Conservation (phyloP, 2,797 vertebrate genomes). For the Danio tinwini region DNA sequence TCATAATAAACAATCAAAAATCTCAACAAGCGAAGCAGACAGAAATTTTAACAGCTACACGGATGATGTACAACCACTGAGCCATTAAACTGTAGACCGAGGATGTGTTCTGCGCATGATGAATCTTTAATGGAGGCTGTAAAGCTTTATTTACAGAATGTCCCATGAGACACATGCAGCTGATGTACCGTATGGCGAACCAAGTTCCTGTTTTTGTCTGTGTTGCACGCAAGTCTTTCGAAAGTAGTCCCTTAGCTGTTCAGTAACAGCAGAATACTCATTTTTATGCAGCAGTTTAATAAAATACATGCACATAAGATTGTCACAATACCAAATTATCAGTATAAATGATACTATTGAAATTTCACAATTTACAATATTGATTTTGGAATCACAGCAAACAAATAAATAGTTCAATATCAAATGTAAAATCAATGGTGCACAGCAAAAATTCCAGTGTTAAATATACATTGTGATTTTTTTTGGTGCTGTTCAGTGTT, state of each 20-base stretch:
- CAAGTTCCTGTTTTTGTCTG: background rate
- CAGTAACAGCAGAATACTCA: background rate
- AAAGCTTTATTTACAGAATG: constrained; percentile 45
- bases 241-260: background rate
- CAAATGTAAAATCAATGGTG: too few relatives aligned
- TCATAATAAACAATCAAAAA: background rate
- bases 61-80: constrained; percentile 13
- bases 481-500: too few relatives aligned
- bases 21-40: background rate
- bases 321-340: background rate
- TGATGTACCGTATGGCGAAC: background rate
- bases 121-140: constrained; percentile 50
- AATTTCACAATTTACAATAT: background rate
- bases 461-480: too few relatives aligned
- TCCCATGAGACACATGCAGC: constrained; percentile 15
- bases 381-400: background rate
- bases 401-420: background rate
- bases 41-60: constrained; percentile 11
- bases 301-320: background rate
- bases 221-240: constrained; percentile 10
- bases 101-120: constrained; percentile 28
- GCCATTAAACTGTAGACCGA: constrained; percentile 24
- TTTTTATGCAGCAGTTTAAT: background rate
- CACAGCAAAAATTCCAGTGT: too few relatives aligned
- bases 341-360: background rate